Evolutionary conservation across 2,797 vertebrate genomes (phyloP), one percentile per base, ranked within the genome.

Genomic region (Synaphobranchus kaupii): DNA sequence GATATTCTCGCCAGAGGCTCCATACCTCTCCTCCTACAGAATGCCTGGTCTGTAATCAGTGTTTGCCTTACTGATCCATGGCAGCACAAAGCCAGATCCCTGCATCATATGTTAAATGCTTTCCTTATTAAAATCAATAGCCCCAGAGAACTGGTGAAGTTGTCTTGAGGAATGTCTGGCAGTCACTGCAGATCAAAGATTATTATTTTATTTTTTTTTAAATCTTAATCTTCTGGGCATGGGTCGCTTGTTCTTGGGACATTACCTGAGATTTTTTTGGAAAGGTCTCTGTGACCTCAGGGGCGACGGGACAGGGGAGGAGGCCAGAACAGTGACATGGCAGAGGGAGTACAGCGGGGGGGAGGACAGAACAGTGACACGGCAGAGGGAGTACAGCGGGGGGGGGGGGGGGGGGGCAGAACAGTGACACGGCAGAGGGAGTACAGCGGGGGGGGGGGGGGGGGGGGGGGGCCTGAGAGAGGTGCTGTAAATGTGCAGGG

Each of bases 101-200:
- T n/a, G 34, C 9, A 66, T 48, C 28, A 81, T 48, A 31, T 58
- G 66, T 4, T 12, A 81, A 86, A 86, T n/a, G 10, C 52, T 20
- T 60, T 34, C 10, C 82, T 86, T 86, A 86, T 78, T 86, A 81
- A 86, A 86, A 63, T 56, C 85, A 50, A 86, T 25, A 60, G 17
- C 71, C 71, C 84, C 58, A 82, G 31, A 47, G 84, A 50, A 28
- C 56, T 66, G 20, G 63, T 7, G 0, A 47, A 1, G 28, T 25
- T 25, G 83, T 15, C 2, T 39, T 9, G 60, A 50, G 8, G 20
- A 25, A 52, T 1, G 31, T 48, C 2, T 4, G 39, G 44, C 63
- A 13, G 1, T 2, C 56, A 39, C 48, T 82, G 81, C 48, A 28
- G 50, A 56, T 83, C 50, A 4, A 50, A 56, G 44, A n/a, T 28